Evolutionary conservation across 1,140 invertebrate genomes (phyloP), one percentile per base, ranked within the genome.

Genomic region (Meloidogyne hapla): DNA sequence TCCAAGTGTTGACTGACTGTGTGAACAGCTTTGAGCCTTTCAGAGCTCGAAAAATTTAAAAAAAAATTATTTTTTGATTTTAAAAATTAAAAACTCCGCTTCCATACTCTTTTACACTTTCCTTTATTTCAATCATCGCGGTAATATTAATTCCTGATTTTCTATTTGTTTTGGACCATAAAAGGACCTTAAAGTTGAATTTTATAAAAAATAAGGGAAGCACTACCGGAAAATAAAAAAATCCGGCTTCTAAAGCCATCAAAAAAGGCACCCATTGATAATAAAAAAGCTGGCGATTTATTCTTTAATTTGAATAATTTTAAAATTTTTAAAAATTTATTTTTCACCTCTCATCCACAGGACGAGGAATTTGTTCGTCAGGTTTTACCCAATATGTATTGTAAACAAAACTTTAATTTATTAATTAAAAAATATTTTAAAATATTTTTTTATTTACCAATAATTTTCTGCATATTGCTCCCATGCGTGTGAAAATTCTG

Each of bases 251-350:
- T 6, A 89, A 77, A 18, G 87, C 85, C 69, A 90, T 81, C 28
- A 90, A 76, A 77, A 89, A 87, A 0, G 86, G 85, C 2, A 89
- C 88, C 88, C 88, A 90, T 82, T 90, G 89, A 78, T 90, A 89
- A 76, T 89, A 89, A 12, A 81, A 80, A 1, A 86, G 66, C 71
- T 87, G 86, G 18, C 81, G 81, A 25, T 76, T 62, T 21, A 56
- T 38, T 62, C 40, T 38, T 15, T 48, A 25, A 42, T 61, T 71
- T 40, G 12, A 26, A 33, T 45, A 67, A 15, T n/a, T 64, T 64
- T 70, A 64, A n/a, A n/a, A n/a, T n/a, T n/a, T n/a, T n/a, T 38
- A 15, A 70, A 70, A 70, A 67, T 21, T 18, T n/a, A 63, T 28
- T 79, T 62, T n/a, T 72, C 61, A 67, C 78, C 81, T 45, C 18